Evolutionary conservation across 2,113 vertebrate genomes (phyloP).

Genomic region (Fukomys damarensis): DNA sequence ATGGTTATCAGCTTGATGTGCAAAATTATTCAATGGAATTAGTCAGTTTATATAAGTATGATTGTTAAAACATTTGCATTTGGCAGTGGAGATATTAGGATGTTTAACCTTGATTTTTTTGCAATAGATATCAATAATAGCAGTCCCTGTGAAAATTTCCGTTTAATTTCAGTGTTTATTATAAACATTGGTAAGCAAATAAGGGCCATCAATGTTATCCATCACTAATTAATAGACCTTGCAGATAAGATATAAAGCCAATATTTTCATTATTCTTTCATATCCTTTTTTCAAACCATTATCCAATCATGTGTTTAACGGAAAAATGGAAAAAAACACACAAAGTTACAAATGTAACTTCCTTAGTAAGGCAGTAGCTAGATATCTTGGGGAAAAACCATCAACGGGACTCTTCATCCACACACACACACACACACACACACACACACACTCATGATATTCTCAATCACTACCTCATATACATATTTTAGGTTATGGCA

Average conservation of each 20-base stretch:
- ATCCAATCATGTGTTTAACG: neutral
- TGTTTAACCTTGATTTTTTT: neutral
- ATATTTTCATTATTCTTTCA: neutral
- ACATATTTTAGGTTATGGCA: neutral
- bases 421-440: neutral
- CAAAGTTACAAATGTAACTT: neutral
- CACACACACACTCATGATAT: neutral
- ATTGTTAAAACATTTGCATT: neutral
- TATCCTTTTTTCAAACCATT: neutral
- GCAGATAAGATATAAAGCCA: neutral
- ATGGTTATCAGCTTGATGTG: neutral
- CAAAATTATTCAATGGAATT: neutral
- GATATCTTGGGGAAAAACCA: neutral
- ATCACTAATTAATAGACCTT: slow-evolving; percentile 1
- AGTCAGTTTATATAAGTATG: neutral
- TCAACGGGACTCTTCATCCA: neutral
- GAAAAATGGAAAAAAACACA: neutral
- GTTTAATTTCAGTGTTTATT: neutral
- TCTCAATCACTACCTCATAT: neutral
- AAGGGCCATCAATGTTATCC: neutral
- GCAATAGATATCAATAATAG: neutral
- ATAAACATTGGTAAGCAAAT: neutral
- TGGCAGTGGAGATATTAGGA: neutral
- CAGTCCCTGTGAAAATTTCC: neutral
- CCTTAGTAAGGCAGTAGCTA: neutral